These are phyloP conservation scores for Characodon lateralis DNA, from an alignment of 2,797 vertebrate species.

Conservation along the genomic window DNA sequence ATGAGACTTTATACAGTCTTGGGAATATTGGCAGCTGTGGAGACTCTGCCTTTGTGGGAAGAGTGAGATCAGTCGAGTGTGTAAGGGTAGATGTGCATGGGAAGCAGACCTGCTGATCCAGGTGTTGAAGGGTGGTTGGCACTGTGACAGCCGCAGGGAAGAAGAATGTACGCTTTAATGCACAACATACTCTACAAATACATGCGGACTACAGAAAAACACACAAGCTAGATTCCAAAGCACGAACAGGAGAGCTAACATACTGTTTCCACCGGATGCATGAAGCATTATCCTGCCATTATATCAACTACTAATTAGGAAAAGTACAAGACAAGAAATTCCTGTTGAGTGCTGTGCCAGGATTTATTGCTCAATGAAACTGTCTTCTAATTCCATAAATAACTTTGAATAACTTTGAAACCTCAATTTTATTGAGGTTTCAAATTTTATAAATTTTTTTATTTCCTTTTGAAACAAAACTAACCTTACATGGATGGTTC, in stretches of 20 bases:
- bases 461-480: neutral
- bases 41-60: constrained; percentile 55
- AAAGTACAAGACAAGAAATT: constrained; percentile 63
- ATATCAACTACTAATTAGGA: constrained; percentile 59
- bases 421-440: neutral
- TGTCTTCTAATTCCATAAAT: constrained; percentile 21
- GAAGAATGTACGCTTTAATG: constrained; percentile 49
- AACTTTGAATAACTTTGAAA: neutral
- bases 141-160: constrained; percentile 58
- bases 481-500: neutral
- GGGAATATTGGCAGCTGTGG: constrained; percentile 73
- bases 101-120: constrained; percentile 73
- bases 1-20: constrained; percentile 49
- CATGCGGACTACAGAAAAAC: constrained; percentile 46
- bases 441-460: too few relatives aligned
- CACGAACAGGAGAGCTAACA: constrained; percentile 27
- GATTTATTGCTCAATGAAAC: constrained; percentile 61
- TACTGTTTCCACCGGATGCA: constrained; percentile 62
- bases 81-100: constrained; percentile 69
- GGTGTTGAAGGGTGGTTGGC: constrained; percentile 74
- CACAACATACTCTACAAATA: constrained; percentile 46
- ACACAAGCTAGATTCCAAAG: constrained; percentile 25
- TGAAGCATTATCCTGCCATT: constrained; percentile 56
- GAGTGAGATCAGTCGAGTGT: constrained; percentile 68
- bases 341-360: constrained; percentile 57